Conservation (phyloP, 2,113 vertebrate species). For the Prionailurus viverrinus region DNA sequence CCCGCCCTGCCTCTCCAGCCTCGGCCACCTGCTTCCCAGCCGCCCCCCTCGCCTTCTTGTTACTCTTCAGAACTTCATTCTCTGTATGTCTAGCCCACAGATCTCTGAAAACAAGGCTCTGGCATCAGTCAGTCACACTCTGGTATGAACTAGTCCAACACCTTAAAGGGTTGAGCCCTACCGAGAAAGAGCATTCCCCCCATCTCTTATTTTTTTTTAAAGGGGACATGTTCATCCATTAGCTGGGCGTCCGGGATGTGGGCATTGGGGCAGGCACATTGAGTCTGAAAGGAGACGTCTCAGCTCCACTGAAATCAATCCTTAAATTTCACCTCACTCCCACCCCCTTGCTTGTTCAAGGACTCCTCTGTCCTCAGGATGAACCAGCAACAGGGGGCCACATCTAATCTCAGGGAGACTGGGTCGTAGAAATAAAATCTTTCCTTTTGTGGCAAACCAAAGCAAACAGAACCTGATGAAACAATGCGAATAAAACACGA, state of each 20-base stretch:
- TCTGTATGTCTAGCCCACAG: neutral
- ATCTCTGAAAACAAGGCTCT: neutral
- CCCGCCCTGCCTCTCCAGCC: neutral
- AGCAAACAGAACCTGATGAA: neutral
- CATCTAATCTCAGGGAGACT: neutral
- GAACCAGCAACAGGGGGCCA: neutral
- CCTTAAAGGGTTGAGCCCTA: neutral
- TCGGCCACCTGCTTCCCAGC: neutral
- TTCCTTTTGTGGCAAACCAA: neutral
- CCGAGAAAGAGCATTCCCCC: neutral
- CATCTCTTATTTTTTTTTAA: neutral
- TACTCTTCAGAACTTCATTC: neutral
- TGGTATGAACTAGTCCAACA: neutral
- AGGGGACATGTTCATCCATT: neutral
- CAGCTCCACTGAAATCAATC: neutral
- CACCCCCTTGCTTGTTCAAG: neutral
- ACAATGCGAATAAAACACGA: neutral
- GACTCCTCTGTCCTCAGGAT: neutral
- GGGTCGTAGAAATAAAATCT: neutral
- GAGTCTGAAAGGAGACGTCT: neutral
- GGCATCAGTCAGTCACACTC: neutral
- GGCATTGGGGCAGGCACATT: neutral
- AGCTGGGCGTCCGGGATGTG: neutral
- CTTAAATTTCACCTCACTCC: neutral
- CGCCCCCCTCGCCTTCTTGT: neutral